These are phyloP conservation scores for Prionailurus viverrinus DNA, from an alignment of 2,113 vertebrate species.

Conservation along the genomic window DNA sequence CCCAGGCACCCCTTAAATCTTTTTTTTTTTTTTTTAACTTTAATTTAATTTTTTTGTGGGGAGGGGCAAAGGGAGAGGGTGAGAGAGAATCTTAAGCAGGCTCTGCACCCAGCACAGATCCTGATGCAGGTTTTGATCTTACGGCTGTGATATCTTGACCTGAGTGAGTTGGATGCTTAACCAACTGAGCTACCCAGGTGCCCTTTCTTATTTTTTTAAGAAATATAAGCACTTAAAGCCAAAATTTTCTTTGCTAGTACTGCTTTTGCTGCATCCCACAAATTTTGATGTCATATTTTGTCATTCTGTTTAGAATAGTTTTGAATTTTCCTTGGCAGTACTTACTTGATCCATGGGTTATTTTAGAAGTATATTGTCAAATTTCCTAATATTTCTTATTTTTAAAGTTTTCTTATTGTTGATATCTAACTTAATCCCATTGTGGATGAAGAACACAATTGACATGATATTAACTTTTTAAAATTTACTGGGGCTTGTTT, in stretches of 20 bases:
- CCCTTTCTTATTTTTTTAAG: background rate
- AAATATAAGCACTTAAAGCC: background rate
- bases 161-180: too few species aligned
- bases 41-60: too few species aligned
- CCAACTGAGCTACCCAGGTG: too few species aligned
- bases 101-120: too few species aligned
- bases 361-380: background rate
- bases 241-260: background rate
- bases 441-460: background rate
- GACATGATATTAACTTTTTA: background rate
- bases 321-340: background rate
- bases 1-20: too few species aligned
- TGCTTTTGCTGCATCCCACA: conserved; percentile 1
- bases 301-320: background rate
- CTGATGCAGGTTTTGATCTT: too few species aligned
- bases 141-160: too few species aligned
- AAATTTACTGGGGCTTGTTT: background rate
- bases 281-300: background rate
- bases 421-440: background rate
- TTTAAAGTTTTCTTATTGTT: background rate
- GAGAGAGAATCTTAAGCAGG: too few species aligned
- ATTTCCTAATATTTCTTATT: background rate
- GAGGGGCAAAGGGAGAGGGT: too few species aligned
- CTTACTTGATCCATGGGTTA: conserved; percentile 3
- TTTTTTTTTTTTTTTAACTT: too few species aligned